Conservation (phyloP, 2,113 vertebrate species). For the Mesembrinibis cayennensis region DNA sequence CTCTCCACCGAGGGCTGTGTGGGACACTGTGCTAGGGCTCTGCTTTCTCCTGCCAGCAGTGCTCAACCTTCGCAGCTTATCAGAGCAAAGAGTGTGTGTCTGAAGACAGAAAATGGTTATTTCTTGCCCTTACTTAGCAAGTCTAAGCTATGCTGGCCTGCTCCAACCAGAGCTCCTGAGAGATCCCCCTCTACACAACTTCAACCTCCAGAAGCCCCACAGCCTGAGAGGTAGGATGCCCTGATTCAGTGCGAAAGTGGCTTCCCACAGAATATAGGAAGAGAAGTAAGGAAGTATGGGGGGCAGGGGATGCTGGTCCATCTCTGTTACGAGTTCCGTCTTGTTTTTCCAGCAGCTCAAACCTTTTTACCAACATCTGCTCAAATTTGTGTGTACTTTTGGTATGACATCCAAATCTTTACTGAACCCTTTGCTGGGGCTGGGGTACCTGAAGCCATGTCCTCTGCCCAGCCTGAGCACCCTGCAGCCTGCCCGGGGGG, state of each 20-base stretch:
- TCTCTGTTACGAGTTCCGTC: background rate
- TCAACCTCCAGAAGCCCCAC: background rate
- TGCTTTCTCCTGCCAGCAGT: background rate
- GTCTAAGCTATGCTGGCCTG: background rate
- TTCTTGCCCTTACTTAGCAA: background rate
- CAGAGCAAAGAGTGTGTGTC: background rate
- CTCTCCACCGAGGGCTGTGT: background rate
- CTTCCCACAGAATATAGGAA: background rate
- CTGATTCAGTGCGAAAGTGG: background rate
- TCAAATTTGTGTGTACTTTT: background rate
- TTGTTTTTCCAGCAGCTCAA: background rate
- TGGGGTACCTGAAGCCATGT: background rate
- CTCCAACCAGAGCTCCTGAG: background rate
- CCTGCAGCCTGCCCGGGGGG: background rate
- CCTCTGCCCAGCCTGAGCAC: background rate
- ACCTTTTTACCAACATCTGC: background rate
- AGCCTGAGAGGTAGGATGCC: background rate
- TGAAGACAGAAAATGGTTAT: background rate
- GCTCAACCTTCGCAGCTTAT: background rate
- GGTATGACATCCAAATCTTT: background rate
- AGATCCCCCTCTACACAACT: background rate
- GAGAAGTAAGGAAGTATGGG: background rate
- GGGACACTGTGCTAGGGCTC: background rate
- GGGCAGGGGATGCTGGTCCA: background rate
- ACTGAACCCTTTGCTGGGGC: background rate